Evolutionary conservation across 2,113 vertebrate genomes (phyloP), one percentile per base, ranked within the genome.

Genomic region (Megaceryle maxima): DNA sequence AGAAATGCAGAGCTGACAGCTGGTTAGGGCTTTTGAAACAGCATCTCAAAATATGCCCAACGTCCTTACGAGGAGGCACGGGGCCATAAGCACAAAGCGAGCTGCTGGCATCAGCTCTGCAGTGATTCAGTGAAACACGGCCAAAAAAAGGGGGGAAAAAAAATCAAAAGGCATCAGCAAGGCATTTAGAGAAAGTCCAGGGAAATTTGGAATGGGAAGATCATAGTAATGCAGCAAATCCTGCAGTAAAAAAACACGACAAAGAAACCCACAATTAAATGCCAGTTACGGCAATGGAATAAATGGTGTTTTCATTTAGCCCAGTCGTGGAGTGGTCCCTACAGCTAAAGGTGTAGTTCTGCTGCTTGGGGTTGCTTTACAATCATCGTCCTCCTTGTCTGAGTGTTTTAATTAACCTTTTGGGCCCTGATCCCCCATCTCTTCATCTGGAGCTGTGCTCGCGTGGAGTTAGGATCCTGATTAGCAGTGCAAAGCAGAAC

Each of bases 321-420:
- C 31, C 48, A 46, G 80, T 50, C 80, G 50, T 56, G 48, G 91
- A 94, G 89, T 29, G 72, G 46, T 78, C 84, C 31, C 76, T 35
- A n/a, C 72, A 72, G 55, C 46, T 50, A 26, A 82, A 93, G 69
- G 80, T 60, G 80, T 60, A 73, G 70, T 59, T 48, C 84, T 75
- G 56, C 51, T 89, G 74, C 70, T 82, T 60, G 63, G 85, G n/a
- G 62, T 62, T 64, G 82, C 75, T 92, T 84, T 87, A 60, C 88
- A 88, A 74, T 90, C 80, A 87, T 88, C 88, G 55, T 84, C 83
- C 25, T 56, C 10, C 66, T 84, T 74, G 72, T 20, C 41, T 43
- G 82, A 92, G 87, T 73, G 55, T 70, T 97, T 97, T 96, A 96
- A 98, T 98, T 97, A 97, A 97, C 95, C 93, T 93, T 68, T 70